These are phyloP conservation scores for Ranitomeya imitator DNA, from an alignment of 2,113 vertebrate species.

Conservation along the genomic window DNA sequence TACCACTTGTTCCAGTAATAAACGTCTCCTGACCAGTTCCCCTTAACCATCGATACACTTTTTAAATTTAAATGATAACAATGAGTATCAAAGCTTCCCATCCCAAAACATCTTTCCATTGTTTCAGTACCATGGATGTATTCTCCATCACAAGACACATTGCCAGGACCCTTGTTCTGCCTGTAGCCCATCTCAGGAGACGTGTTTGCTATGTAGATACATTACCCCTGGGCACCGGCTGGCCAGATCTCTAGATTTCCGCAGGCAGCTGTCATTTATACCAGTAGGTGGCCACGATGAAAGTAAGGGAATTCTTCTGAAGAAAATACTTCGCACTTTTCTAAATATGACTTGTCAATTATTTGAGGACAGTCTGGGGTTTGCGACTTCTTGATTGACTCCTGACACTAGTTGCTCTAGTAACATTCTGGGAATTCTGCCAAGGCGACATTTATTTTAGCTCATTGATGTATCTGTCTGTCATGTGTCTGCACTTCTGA, in stretches of 20 bases:
- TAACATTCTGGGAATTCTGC: constrained; percentile 13
- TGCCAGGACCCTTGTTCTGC: background rate
- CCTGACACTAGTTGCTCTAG: constrained; percentile 12
- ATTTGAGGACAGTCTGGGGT: background rate
- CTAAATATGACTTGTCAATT: background rate
- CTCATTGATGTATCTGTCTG: background rate
- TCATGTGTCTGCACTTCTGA: background rate
- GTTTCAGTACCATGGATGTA: background rate
- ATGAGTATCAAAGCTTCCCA: background rate
- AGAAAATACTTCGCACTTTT: background rate
- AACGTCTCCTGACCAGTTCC: too few relatives aligned
- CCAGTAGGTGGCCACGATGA: constrained; percentile 13
- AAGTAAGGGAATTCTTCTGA: background rate
- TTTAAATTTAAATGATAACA: too few relatives aligned
- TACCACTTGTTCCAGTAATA: too few relatives aligned
- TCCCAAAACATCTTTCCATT: background rate
- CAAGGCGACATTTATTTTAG: constrained; percentile 1
- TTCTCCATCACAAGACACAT: background rate
- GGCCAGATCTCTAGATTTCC: background rate
- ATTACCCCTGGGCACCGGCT: background rate
- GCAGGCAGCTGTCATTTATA: background rate
- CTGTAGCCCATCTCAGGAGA: background rate
- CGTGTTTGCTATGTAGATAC: background rate
- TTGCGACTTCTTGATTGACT: background rate
- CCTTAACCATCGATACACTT: too few relatives aligned